These are phyloP conservation scores for Rambutsinella grinnellia DNA, from an alignment of 2,888 invertebrate species.

Conservation along the genomic window DNA sequence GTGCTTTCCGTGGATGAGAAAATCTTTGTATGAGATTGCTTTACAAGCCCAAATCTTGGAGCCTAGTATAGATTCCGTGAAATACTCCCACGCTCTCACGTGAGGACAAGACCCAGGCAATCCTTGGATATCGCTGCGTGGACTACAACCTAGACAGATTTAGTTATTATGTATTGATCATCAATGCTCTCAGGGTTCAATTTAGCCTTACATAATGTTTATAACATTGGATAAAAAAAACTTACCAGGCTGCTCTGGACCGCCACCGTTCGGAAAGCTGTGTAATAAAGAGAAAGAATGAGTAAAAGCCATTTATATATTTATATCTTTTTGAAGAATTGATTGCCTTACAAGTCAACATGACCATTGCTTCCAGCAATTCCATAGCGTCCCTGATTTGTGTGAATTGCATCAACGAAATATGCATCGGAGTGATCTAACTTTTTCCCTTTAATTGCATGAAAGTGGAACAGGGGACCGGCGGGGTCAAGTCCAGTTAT, in stretches of 20 bases:
- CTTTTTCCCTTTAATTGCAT: constrained; percentile 50
- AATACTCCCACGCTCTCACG: constrained; percentile 36
- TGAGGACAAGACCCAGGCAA: too few relatives aligned
- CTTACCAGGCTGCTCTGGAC: constrained; percentile 40
- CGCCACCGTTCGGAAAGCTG: constrained; percentile 58
- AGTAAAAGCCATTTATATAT: neutral
- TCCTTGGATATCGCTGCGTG: constrained; percentile 55
- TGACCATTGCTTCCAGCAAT: constrained; percentile 44
- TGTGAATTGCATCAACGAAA: constrained; percentile 57
- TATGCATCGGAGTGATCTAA: constrained; percentile 57
- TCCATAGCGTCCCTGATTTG: constrained; percentile 58
- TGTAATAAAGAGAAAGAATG: constrained; percentile 6
- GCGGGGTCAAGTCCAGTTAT: constrained; percentile 60
- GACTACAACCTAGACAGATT: constrained; percentile 37
- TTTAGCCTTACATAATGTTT: neutral
- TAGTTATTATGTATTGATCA: too few relatives aligned
- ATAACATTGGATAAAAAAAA: neutral
- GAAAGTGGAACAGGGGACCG: constrained; percentile 52
- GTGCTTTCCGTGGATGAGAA: constrained; percentile 30
- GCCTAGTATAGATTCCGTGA: constrained; percentile 57
- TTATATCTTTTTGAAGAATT: too few relatives aligned
- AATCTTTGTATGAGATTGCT: constrained; percentile 57
- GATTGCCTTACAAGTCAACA: constrained; percentile 52
- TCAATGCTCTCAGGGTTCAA: too few relatives aligned
- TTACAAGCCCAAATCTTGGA: constrained; percentile 58